Evolutionary conservation across 2,888 invertebrate genomes (phyloP), one percentile per base, ranked within the genome.

Genomic region (Hyles lineata): DNA sequence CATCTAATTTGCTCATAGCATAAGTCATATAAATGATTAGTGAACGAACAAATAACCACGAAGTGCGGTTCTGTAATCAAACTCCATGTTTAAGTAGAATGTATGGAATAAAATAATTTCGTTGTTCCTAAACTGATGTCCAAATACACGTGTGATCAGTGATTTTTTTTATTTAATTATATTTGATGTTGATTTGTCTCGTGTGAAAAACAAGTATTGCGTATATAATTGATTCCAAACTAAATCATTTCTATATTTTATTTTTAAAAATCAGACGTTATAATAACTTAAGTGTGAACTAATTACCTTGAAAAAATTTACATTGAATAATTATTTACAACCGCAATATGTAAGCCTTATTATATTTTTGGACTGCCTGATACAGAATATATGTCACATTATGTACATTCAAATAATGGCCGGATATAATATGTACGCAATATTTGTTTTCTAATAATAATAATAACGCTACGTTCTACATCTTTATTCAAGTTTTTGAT

Each of bases 1-100:
- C 67, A 67, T 67, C 67, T 67, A 50, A 67, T 50, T 67, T 50
- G 67, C 67, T 50, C 67, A 43, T 67, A 67, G 50, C 67, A 50
- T 67, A 67, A 67, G 67, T 67, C 50, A 43, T 67, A 50, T 67
- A 67, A 63, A 67, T 67, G 67, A 50, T 67, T 67, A 67, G 67
- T 50, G 23, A 43, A 67, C 17, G 23, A 67, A 67, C 67, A 67
- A 67, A 50, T 67, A 67, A 50, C 67, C 67, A 50, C 21, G 50
- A 67, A 23, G 9, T 67, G 43, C 21, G 67, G 43, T 50, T 50
- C 50, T 50, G 67, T 67, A 67, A 67, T 50, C 50, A 50, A 67
- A 50, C 23, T 67, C 23, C 67, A 63, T 67, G 17, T 67, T 43
- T 63, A 67, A 50, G 43, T 67, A 67, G 23, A 63, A 23, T 67